Evolutionary conservation across 1,140 invertebrate species (phyloP).

Genomic region (Wiebesia pumilae): DNA sequence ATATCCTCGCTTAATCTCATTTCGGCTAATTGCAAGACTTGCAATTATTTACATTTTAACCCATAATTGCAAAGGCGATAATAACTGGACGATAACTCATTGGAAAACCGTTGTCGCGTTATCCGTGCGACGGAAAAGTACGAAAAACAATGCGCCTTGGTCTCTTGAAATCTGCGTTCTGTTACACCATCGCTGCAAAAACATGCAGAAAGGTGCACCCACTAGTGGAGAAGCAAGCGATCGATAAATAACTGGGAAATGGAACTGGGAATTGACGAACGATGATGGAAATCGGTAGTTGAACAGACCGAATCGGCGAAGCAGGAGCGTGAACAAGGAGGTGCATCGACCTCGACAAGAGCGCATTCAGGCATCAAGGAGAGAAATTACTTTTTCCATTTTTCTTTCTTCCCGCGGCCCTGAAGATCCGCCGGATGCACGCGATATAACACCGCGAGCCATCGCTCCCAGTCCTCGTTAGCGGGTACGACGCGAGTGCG

Average conservation of each 20-base stretch:
- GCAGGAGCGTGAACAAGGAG: constrained; percentile 36
- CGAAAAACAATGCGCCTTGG: not conserved
- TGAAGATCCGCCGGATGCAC: constrained; percentile 7
- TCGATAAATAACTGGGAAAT: not conserved
- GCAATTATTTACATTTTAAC: too few relatives aligned
- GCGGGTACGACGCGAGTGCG: not conserved
- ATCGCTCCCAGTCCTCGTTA: not conserved
- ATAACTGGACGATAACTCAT: not conserved
- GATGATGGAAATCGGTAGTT: too few relatives aligned
- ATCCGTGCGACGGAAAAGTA: not conserved
- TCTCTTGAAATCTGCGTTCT: too few relatives aligned
- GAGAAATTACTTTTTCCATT: constrained; percentile 67
- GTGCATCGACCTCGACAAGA: constrained; percentile 59
- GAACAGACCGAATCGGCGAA: not conserved
- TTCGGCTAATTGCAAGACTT: not conserved
- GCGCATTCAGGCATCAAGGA: constrained; percentile 53
- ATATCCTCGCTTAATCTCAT: not conserved
- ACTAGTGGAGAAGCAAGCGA: not conserved
- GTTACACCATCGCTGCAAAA: too few relatives aligned
- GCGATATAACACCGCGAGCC: constrained; percentile 20
- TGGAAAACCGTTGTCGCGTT: not conserved
- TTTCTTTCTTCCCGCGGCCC: constrained; percentile 58
- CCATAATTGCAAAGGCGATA: not conserved
- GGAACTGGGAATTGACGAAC: not conserved
- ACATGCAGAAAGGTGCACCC: not conserved